Conservation (phyloP, 2,113 vertebrate genomes). For the Hippocampus mohnikei region DNA sequence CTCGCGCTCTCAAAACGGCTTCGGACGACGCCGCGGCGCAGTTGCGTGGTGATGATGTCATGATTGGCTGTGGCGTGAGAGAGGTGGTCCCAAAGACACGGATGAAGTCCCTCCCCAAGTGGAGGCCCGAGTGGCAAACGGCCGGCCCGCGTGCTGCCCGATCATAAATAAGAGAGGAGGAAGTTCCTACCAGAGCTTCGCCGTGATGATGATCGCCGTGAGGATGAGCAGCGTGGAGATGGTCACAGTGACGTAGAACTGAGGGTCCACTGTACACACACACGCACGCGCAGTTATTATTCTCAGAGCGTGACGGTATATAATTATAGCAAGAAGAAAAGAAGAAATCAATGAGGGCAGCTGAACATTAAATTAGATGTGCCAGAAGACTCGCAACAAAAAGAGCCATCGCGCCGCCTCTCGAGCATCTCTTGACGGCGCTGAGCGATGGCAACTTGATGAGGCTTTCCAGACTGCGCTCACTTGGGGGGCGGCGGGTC, state of each 20-base stretch:
- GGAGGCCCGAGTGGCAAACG: not conserved
- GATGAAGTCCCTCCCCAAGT: too few relatives aligned
- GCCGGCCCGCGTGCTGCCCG: not conserved
- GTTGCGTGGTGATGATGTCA: too few relatives aligned
- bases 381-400: constrained; percentile 6
- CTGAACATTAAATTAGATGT: constrained; percentile 48
- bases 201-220: constrained; percentile 73
- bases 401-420: constrained; percentile 35
- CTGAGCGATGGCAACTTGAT: constrained; percentile 63
- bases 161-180: constrained; percentile 1
- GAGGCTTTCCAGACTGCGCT: constrained; percentile 51
- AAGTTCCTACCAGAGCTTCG: constrained; percentile 77
- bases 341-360: constrained; percentile 31
- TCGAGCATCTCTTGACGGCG: constrained; percentile 34
- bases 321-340: constrained; percentile 39
- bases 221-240: constrained; percentile 78
- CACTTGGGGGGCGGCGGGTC: constrained; percentile 3
- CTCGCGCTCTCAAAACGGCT: too few relatives aligned
- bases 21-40: too few relatives aligned
- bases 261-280: constrained; percentile 74
- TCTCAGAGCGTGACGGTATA: constrained; percentile 26
- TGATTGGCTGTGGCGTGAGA: too few relatives aligned
- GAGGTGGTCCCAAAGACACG: too few relatives aligned
- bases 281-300: constrained; percentile 31
- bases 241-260: constrained; percentile 81